Evolutionary conservation across 2,888 invertebrate genomes (phyloP).

Genomic region (Nemapogon koenigi): DNA sequence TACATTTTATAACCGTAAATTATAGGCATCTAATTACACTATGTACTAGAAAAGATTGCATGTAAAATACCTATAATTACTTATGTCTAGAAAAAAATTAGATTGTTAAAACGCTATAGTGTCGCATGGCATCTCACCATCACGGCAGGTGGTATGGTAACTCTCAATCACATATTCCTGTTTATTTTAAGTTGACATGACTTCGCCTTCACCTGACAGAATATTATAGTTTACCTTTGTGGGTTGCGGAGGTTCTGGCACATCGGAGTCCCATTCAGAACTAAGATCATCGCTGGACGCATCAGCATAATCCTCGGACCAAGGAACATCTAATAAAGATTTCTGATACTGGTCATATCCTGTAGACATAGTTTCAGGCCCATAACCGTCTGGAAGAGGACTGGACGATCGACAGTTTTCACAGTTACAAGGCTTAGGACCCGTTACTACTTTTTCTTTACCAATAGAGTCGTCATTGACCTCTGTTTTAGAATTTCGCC

Average conservation of each 20-base stretch:
- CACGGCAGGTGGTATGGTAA: too few relatives aligned
- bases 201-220: too few relatives aligned
- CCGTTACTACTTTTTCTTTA: constrained; percentile 33
- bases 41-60: too few relatives aligned
- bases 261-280: constrained; percentile 92
- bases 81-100: too few relatives aligned
- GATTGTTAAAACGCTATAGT: too few relatives aligned
- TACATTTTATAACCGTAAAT: too few relatives aligned
- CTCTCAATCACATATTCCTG: too few relatives aligned
- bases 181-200: too few relatives aligned
- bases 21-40: too few relatives aligned
- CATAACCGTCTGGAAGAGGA: constrained; percentile 53
- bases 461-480: constrained; percentile 32
- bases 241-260: constrained; percentile 61
- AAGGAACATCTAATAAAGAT: constrained; percentile 77
- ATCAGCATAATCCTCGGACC: constrained; percentile 82
- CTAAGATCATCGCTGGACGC: constrained; percentile 91
- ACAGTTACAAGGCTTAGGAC: constrained; percentile 52
- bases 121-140: too few relatives aligned
- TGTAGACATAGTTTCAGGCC: constrained; percentile 53
- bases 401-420: constrained; percentile 60
- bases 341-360: constrained; percentile 84
- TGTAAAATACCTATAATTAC: too few relatives aligned
- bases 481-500: constrained; percentile 38
- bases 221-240: constrained; percentile 27